phyloP scores from a whole-genome alignment of 2,113 vertebrate genomes.

The Pangasianodon hypophthalmus region DNA sequence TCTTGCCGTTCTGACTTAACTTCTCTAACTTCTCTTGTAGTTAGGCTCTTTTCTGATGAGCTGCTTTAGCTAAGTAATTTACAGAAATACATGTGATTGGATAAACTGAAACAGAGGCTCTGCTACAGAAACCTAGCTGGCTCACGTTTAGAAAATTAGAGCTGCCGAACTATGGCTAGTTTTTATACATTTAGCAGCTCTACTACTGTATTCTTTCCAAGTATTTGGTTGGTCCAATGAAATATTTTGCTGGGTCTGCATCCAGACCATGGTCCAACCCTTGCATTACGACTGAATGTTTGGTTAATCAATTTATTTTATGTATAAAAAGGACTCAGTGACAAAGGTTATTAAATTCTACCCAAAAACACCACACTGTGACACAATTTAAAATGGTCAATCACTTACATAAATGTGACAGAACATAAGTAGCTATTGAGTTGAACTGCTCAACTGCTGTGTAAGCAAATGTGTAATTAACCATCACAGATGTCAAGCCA shows the following conservation, averaged over 20 bases:
- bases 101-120: background rate
- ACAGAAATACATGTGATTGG: background rate
- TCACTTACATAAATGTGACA: background rate
- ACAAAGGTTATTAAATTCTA: too few relatives aligned
- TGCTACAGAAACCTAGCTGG: background rate
- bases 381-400: background rate
- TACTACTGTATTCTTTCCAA: background rate
- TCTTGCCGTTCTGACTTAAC: background rate
- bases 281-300: too few relatives aligned
- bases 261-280: too few relatives aligned
- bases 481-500: background rate
- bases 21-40: background rate
- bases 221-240: background rate
- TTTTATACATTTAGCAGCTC: background rate
- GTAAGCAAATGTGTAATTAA: background rate
- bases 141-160: too few relatives aligned
- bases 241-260: background rate
- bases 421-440: background rate
- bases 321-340: too few relatives aligned
- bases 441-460: background rate
- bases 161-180: background rate
- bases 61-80: background rate
- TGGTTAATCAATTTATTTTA: too few relatives aligned
- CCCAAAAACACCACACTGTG: background rate
- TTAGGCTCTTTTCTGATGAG: background rate